Percentiles rank a stretch among this genome's conserved stretches.
phyloP scores from a whole-genome alignment of 2,797 vertebrate genomes.

The Anguilla marmorata region DNA sequence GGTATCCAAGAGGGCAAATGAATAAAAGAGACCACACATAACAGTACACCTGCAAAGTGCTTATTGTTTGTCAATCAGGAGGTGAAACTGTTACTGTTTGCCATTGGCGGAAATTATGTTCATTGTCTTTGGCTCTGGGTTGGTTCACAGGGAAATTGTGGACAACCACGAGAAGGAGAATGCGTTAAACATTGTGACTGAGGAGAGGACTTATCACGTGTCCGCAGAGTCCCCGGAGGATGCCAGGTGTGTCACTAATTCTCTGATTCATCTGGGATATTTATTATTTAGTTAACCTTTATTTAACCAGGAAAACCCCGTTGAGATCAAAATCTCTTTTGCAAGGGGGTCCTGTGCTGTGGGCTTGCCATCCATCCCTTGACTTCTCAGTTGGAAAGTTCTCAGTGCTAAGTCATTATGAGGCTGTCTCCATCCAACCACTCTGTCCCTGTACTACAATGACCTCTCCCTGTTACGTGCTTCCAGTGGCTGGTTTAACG shows the following conservation, averaged over 20 bases:
- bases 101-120: background rate
- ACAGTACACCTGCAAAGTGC: background rate
- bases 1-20: background rate
- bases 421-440: background rate
- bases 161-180: conserved; percentile 95
- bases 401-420: background rate
- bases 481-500: conserved; percentile 81
- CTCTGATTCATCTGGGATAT: conserved; percentile 18
- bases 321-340: no score
- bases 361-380: background rate
- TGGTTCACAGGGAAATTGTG: conserved; percentile 79
- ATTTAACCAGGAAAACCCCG: no score
- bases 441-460: conserved; percentile 26
- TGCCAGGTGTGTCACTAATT: conserved; percentile 75
- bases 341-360: no score
- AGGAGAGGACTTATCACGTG: conserved; percentile 88
- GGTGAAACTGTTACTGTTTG: background rate
- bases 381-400: background rate
- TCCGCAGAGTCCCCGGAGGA: conserved; percentile 92
- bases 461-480: conserved; percentile 51
- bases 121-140: background rate
- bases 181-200: conserved; percentile 86
- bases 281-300: background rate
- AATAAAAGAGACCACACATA: background rate
- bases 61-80: background rate